Percentiles rank a stretch among this genome's conserved stretches.
phyloP scores from a whole-genome alignment of 2,888 invertebrate genomes.

The Drosophila monieri region DNA sequence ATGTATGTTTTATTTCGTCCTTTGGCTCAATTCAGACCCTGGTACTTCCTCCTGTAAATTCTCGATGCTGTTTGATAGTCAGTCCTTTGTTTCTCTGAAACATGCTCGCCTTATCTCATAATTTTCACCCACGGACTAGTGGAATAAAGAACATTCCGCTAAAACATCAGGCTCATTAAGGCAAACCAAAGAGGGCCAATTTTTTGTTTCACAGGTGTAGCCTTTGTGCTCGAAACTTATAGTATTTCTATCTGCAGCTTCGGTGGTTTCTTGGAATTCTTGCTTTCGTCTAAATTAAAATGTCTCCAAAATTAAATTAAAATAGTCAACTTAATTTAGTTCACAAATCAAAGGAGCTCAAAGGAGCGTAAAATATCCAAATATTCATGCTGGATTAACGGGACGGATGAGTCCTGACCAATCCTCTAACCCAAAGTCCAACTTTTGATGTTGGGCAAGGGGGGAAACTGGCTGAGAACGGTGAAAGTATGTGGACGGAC shows the following conservation, averaged over 20 bases:
- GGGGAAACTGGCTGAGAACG: constrained; percentile 22
- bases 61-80: constrained; percentile 44
- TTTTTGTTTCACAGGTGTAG: neutral
- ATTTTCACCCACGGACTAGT: constrained; percentile 28
- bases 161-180: constrained; percentile 60
- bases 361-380: constrained; percentile 66
- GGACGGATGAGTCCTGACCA: constrained; percentile 25
- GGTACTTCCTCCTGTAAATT: constrained; percentile 39
- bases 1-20: constrained; percentile 70
- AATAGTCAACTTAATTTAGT: constrained; percentile 74
- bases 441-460: constrained; percentile 45
- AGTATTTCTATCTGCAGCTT: neutral
- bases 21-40: constrained; percentile 36
- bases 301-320: constrained; percentile 74
- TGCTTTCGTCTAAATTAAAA: constrained; percentile 43
- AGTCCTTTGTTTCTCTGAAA: neutral
- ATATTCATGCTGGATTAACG: constrained; percentile 55
- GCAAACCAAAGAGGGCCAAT: constrained; percentile 30
- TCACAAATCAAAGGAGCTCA: constrained; percentile 41
- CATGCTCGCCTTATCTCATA: constrained; percentile 1
- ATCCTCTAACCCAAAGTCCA: constrained; percentile 16
- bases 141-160: constrained; percentile 67
- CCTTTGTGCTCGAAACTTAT: neutral
- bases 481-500: neutral
- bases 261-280: neutral